Base-by-base conservation (phyloP, 2,113 vertebrate genomes). In the Tauraco erythrolophus region DNA sequence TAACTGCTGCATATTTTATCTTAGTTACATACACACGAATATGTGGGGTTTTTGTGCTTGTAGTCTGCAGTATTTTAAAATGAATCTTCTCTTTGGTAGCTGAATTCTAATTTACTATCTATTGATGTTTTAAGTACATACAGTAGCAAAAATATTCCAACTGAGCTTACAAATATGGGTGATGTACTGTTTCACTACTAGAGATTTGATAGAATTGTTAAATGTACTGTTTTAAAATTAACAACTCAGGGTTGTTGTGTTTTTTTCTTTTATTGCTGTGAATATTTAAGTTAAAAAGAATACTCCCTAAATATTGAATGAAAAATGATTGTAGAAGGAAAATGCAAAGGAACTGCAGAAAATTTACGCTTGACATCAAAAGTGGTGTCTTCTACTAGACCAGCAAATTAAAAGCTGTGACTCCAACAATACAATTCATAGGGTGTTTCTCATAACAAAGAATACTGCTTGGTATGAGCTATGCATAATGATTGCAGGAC, bases 361-460 rank as follows among this genome's bases (percentile, higher is more conserved):
- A 91, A 94, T 39, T 57, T 41, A 24, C 12, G 15, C 8, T 46
- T 65, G 9, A 2, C 21, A 86, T 86, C 10, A 74, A 51, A 87
- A 74, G 2, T 6, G 7, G 6, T 91, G 19, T 57, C 43, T 93
- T 71, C 76, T 84, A 60, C 21, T 78, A 75, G 51, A 60, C 19
- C 15, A 78, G 46, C 2, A 72, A 54, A 45, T 66, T 93, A 77
- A 96, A 90, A 88, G 28, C 69, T 46, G 33, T 71, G 35, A 84
- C 30, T 81, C 17, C 25, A 64, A 33, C 64, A 80, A 17, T 62
- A 33, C 22, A 31, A 6, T 64, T 91, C 50, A 74, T 80, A 37
- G 70, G 64, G 72, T 94, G 16, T 91, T 92, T 97, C 74, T 96
- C 9, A 7, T 84, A 84, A 84, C 56, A 92, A 14, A 81, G 53